phyloP scores from a whole-genome alignment of 2,797 vertebrate genomes.

The Xenopus petersii region DNA sequence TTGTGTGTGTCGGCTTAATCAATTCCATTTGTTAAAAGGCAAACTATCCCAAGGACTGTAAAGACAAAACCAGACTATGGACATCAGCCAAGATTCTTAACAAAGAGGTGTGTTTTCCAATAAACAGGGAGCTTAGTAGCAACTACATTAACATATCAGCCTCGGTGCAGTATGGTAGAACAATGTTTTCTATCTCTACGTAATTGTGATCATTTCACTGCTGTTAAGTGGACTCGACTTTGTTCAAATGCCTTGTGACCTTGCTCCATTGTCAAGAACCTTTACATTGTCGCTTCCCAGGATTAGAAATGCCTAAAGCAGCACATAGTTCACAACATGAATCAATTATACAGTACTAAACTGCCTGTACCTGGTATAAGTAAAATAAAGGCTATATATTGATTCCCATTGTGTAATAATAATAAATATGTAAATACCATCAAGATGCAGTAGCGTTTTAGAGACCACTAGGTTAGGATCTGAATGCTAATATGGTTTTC shows the following conservation, averaged over 20 bases:
- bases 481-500: too few relatives aligned
- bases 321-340: neutral
- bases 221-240: neutral
- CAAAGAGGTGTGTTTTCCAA: slow-evolving; percentile 22
- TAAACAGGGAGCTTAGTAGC: slow-evolving; percentile 16
- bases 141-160: slow-evolving; percentile 14
- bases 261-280: neutral
- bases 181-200: neutral
- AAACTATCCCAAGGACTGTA: slow-evolving; percentile 29
- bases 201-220: neutral
- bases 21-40: slow-evolving; percentile 38
- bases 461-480: too few relatives aligned
- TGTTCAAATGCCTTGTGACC: neutral
- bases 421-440: too few relatives aligned
- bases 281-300: neutral
- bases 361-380: too few relatives aligned
- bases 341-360: neutral
- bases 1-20: slow-evolving; percentile 34
- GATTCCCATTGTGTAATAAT: too few relatives aligned
- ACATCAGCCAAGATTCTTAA: slow-evolving; percentile 34
- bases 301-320: neutral
- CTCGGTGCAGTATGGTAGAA: slow-evolving; percentile 9
- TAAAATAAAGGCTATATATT: too few relatives aligned
- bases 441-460: too few relatives aligned
- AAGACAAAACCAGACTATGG: slow-evolving; percentile 32